Evolutionary conservation across 2,113 vertebrate genomes (phyloP).

Genomic region (human): DNA sequence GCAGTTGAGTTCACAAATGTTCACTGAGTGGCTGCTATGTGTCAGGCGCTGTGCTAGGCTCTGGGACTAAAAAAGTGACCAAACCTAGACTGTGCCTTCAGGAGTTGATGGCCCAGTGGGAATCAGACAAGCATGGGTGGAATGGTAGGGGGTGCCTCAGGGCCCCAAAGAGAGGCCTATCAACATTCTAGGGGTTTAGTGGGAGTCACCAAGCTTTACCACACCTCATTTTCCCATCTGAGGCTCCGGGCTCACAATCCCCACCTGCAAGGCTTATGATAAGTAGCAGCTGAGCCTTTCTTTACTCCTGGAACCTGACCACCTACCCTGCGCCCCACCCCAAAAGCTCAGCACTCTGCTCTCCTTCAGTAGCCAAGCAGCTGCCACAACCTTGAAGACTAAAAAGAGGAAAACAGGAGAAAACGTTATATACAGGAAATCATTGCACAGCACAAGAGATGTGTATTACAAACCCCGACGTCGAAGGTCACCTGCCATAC

Average conservation of each 20-base stretch:
- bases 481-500: neutral
- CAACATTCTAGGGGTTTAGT: neutral
- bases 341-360: neutral
- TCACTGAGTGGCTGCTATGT: neutral
- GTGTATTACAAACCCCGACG: neutral
- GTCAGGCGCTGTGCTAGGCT: neutral
- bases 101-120: neutral
- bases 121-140: neutral
- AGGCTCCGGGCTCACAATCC: neutral
- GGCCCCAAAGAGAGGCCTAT: neutral
- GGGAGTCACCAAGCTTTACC: neutral
- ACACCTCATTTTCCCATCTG: neutral
- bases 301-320: neutral
- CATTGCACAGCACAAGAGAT: too few relatives aligned
- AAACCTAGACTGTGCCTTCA: neutral
- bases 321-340: neutral
- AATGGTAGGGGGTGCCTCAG: neutral
- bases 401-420: neutral
- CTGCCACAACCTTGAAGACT: neutral
- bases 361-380: neutral
- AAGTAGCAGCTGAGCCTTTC: neutral
- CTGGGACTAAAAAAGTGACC: neutral
- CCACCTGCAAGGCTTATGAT: neutral
- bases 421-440: neutral
- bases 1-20: neutral